These are phyloP conservation scores for Catharus fuscescens DNA, from an alignment of 2,113 vertebrate species.

Conservation along the genomic window DNA sequence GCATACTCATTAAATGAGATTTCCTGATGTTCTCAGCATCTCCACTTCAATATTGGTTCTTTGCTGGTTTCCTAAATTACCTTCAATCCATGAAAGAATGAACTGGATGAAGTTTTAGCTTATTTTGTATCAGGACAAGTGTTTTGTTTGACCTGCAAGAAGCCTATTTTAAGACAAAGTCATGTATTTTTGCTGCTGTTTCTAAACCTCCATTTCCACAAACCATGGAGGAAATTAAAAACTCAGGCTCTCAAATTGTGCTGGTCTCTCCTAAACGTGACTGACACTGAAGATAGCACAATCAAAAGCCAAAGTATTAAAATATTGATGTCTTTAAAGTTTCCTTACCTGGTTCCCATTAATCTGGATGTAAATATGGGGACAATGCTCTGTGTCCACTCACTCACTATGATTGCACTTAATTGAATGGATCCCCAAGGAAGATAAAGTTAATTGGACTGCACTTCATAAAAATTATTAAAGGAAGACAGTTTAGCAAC, in stretches of 20 bases:
- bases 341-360: constrained; percentile 62
- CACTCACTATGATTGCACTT: constrained; percentile 40
- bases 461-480: constrained; percentile 69
- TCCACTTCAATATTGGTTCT: background rate
- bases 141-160: background rate
- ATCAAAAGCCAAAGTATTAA: constrained; percentile 47
- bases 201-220: constrained; percentile 1
- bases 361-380: constrained; percentile 66
- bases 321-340: constrained; percentile 64
- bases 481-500: constrained; percentile 35
- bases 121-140: background rate
- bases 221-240: constrained; percentile 53
- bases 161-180: background rate
- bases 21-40: background rate
- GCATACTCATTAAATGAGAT: background rate
- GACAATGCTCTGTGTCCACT: constrained; percentile 56
- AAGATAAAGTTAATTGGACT: constrained; percentile 75
- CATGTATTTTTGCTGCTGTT: background rate
- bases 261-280: constrained; percentile 8
- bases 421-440: constrained; percentile 70
- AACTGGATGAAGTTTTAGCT: background rate
- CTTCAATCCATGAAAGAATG: background rate
- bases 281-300: constrained; percentile 46
- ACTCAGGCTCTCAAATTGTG: constrained; percentile 8
- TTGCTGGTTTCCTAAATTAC: background rate